Conservation (phyloP, 2,888 invertebrate species). For the Crossocerus cetratus region DNA sequence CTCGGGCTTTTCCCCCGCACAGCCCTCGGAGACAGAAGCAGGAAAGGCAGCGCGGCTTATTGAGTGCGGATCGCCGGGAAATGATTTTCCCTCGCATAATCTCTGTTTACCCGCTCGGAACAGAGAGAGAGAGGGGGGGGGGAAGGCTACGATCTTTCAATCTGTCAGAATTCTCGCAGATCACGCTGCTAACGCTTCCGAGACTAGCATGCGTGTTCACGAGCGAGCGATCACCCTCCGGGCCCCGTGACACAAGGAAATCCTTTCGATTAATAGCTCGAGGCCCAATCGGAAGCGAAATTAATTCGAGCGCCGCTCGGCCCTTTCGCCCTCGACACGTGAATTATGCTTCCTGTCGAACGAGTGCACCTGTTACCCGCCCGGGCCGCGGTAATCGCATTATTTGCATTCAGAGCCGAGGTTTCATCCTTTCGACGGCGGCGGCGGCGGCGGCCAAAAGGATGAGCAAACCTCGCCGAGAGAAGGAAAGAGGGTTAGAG, state of each 20-base stretch:
- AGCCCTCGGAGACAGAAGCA: no score
- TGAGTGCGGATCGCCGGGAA: not conserved
- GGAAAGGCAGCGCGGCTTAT: not conserved
- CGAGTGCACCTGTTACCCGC: slow-evolving; percentile 56
- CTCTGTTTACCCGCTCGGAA: no score
- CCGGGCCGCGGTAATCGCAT: slow-evolving; percentile 49
- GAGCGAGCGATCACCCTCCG: slow-evolving; percentile 2
- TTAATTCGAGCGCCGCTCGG: slow-evolving; percentile 46
- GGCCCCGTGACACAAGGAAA: slow-evolving; percentile 38
- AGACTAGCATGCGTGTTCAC: slow-evolving; percentile 7
- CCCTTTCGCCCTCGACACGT: slow-evolving; percentile 25
- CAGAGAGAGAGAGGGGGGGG: no score
- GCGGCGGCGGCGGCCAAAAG: no score
- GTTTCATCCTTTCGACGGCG: no score
- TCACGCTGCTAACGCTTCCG: not conserved
- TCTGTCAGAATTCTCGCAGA: not conserved
- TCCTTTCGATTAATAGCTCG: slow-evolving; percentile 58
- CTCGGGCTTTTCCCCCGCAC: no score
- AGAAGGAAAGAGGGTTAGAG: no score
- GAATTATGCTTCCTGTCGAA: slow-evolving; percentile 56
- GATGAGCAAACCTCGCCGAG: slow-evolving; percentile 27
- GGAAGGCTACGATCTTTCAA: no score
- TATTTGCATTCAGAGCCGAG: slow-evolving; percentile 59
- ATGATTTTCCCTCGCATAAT: not conserved
- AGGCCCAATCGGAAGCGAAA: slow-evolving; percentile 41